Conservation (phyloP, 2,113 vertebrate genomes). For the Melospiza melodia region DNA sequence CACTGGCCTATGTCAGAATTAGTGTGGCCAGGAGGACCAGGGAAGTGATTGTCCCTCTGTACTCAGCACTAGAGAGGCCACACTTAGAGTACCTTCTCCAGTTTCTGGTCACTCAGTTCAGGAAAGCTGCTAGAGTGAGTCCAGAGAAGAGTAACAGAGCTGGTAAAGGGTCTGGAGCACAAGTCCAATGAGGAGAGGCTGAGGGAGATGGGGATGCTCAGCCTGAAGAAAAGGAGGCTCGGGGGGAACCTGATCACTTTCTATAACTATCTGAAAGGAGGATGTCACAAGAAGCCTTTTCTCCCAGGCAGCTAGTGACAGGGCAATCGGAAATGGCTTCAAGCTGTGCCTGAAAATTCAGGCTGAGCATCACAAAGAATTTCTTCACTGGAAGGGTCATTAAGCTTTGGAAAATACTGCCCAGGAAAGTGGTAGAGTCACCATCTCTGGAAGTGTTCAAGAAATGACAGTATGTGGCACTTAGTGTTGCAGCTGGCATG, state of each 20-base stretch:
- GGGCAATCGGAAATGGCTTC: not conserved
- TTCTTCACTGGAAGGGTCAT: not conserved
- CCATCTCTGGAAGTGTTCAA: not conserved
- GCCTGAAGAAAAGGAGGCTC: not conserved
- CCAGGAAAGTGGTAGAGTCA: not conserved
- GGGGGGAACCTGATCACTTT: fast-evolving
- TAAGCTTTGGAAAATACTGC: not conserved
- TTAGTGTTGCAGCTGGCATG: no score
- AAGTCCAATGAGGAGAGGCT: not conserved
- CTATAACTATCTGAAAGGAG: not conserved
- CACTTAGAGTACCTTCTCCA: not conserved
- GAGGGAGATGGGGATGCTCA: not conserved
- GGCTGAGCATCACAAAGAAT: not conserved
- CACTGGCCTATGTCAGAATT: not conserved
- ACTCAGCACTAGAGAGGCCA: not conserved
- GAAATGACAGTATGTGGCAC: not conserved
- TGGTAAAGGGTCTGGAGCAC: not conserved
- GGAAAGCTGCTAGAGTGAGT: not conserved
- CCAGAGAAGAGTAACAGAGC: not conserved
- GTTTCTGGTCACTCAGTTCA: not conserved
- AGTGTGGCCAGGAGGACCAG: not conserved
- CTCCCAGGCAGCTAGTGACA: not conserved
- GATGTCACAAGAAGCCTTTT: not conserved
- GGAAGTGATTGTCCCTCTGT: not conserved
- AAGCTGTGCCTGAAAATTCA: not conserved